Conservation (phyloP, 2,113 vertebrate species). For the Ageneiosus marmoratus region DNA sequence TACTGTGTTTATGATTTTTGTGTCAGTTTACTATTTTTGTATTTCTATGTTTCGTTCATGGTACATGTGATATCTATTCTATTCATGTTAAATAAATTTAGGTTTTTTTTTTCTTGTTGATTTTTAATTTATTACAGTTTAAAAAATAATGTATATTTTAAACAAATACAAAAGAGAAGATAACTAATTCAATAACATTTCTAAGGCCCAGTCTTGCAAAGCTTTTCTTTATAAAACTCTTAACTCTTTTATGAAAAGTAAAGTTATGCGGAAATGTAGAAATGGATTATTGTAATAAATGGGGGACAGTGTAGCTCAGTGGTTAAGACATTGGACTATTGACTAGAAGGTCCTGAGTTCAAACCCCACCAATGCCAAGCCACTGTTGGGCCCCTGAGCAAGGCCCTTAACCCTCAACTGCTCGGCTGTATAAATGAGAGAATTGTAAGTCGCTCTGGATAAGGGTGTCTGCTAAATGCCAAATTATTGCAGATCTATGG, state of each 20-base stretch:
- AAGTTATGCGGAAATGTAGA: background rate
- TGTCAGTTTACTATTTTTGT: conserved; percentile 10
- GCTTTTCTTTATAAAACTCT: no score
- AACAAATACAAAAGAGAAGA: background rate
- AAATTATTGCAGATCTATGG: background rate
- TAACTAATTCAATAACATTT: background rate
- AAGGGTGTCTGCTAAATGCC: no score
- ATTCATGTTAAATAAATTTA: background rate
- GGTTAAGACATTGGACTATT: no score
- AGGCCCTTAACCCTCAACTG: no score
- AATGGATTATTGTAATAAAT: no score
- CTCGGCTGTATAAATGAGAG: no score
- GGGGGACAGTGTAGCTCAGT: no score
- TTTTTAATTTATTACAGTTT: background rate
- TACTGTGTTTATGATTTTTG: background rate
- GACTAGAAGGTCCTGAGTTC: no score
- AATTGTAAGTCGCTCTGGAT: no score
- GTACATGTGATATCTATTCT: background rate
- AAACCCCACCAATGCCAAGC: no score
- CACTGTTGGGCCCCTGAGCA: no score
- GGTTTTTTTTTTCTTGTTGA: background rate
- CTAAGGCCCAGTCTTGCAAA: background rate
- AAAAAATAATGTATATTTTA: background rate
- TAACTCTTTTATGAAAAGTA: background rate
- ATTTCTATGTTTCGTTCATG: conserved; percentile 16